These are phyloP conservation scores for Hypothenemus hampei DNA, from an alignment of 1,140 invertebrate genomes.

Conservation along the genomic window DNA sequence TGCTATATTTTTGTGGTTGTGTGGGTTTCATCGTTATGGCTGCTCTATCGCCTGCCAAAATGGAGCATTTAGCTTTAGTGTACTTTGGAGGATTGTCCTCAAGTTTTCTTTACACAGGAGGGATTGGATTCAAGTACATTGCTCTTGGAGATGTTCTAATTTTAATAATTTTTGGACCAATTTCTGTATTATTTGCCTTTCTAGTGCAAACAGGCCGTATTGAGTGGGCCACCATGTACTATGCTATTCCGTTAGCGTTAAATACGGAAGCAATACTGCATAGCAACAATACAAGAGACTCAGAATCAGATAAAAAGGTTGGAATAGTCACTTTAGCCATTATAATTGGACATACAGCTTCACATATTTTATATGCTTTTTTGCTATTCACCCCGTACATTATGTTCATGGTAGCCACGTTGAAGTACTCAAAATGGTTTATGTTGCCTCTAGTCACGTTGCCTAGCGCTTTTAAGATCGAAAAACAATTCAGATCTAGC, in stretches of 20 bases:
- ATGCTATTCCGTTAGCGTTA: conserved; percentile 87
- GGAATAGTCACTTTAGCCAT: conserved; percentile 92
- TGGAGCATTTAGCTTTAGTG: conserved; percentile 89
- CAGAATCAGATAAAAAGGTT: conserved; percentile 76
- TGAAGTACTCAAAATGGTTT: conserved; percentile 83
- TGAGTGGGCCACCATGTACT: conserved; percentile 82
- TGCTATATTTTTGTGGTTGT: conserved; percentile 83
- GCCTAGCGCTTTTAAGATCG: conserved; percentile 81
- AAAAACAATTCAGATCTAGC: conserved; percentile 78
- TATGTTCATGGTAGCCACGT: conserved; percentile 74
- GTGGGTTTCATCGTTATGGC: conserved; percentile 80
- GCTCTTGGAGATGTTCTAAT: conserved; percentile 87
- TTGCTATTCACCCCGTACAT: conserved; percentile 90
- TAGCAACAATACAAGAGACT: conserved; percentile 89
- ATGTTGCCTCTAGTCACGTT: conserved; percentile 82
- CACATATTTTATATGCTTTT: conserved; percentile 86
- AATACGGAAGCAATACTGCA: conserved; percentile 95
- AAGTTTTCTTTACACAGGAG: conserved; percentile 89
- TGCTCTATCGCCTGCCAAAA: conserved; percentile 77
- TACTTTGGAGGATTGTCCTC: conserved; percentile 95
- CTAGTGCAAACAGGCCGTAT: conserved; percentile 84
- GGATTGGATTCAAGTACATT: conserved; percentile 92
- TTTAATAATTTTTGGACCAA: conserved; percentile 88
- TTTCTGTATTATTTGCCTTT: conserved; percentile 91
- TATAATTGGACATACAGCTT: conserved; percentile 84